phyloP scores from a whole-genome alignment of 37 sponge, comb jelly and placozoan genomes.

The Haliclona indistincta region DNA sequence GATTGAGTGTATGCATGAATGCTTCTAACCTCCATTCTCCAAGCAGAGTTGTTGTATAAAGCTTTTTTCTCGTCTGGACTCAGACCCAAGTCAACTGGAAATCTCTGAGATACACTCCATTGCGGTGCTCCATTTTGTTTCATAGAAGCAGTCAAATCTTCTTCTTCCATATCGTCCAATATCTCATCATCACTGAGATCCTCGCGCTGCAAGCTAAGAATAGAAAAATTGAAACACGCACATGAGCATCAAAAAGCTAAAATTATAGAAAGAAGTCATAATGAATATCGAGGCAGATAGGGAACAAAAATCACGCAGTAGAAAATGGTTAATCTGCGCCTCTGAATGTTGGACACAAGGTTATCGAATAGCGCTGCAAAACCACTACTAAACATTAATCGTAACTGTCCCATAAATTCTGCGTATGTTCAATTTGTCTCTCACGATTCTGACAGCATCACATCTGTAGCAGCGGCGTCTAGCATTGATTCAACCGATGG shows the following conservation, averaged over 20 bases:
- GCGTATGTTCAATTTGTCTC: too few species aligned
- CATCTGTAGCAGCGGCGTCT: too few species aligned
- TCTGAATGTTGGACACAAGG: too few species aligned
- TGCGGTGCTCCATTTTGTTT: background rate
- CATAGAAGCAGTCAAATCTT: slow-evolving; percentile 4
- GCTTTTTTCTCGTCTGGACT: slow-evolving; percentile 1
- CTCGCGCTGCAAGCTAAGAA: slow-evolving; percentile 35
- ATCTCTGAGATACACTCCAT: background rate
- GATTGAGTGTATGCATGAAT: background rate
- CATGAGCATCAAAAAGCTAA: background rate
- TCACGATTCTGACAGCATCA: too few species aligned
- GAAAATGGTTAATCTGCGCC: too few species aligned
- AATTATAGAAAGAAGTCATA: background rate
- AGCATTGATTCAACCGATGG: too few species aligned
- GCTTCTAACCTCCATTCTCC: slow-evolving; percentile 70
- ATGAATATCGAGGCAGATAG: background rate
- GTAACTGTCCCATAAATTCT: too few species aligned
- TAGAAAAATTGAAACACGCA: background rate
- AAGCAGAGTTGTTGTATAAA: slow-evolving; percentile 36
- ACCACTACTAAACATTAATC: too few species aligned
- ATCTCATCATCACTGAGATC: slow-evolving; percentile 64
- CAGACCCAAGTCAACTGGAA: background rate
- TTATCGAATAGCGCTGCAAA: too few species aligned
- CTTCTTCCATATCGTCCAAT: slow-evolving; percentile 45
- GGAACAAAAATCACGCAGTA: background rate